Evolutionary conservation across 2,797 vertebrate species (phyloP).

Genomic region (Agapornis canus): DNA sequence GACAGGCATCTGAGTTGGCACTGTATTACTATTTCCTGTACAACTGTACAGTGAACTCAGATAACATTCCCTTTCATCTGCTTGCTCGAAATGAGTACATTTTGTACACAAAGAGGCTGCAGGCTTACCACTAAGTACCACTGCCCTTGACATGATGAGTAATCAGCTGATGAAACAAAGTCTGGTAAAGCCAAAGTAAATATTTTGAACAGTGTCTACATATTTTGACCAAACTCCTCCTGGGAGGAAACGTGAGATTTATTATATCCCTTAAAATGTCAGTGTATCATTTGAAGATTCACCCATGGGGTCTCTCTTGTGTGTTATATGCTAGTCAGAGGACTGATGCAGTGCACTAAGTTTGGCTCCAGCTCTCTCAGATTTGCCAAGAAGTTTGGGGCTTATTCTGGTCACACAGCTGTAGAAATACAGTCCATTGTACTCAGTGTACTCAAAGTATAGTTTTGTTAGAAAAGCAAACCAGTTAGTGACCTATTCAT

Average conservation of each 20-base stretch:
- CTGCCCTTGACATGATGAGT: neutral
- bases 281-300: neutral
- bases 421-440: neutral
- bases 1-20: neutral
- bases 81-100: neutral
- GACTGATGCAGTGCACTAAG: neutral
- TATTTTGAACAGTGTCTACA: neutral
- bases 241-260: neutral
- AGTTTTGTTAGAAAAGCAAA: neutral
- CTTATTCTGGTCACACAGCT: neutral
- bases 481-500: neutral
- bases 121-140: neutral
- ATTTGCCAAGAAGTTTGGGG: neutral
- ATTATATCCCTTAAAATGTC: neutral
- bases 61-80: neutral
- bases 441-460: neutral
- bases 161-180: neutral
- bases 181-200: neutral
- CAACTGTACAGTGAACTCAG: neutral
- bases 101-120: neutral
- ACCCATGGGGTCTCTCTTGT: accelerated
- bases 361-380: neutral
- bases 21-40: neutral
- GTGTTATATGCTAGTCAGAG: neutral
- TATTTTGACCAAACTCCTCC: neutral